A percentile compares a stretch with the other conserved stretches of the same genome.
These are phyloP conservation scores for Parnassius mnemosyne DNA, from an alignment of 2,888 invertebrate genomes.

Conservation along the genomic window DNA sequence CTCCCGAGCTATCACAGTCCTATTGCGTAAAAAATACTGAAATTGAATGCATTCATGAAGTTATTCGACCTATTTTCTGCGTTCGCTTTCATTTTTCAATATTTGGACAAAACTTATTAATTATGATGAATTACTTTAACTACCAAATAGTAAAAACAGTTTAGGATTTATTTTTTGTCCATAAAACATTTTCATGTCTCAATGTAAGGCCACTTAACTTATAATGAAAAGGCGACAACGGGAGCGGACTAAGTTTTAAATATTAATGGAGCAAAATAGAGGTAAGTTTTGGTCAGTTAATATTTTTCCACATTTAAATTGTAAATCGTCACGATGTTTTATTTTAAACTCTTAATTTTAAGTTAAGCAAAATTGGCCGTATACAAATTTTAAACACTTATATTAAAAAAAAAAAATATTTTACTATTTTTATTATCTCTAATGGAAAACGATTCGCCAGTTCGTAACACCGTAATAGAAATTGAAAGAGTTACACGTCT, in stretches of 20 bases:
- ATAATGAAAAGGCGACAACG: constrained; percentile 5
- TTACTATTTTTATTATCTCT: not conserved
- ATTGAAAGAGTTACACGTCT: not conserved
- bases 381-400: not conserved
- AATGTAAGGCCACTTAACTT: constrained; percentile 20
- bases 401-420: not conserved
- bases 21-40: no score
- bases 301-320: no score
- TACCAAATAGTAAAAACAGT: no score
- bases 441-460: not conserved
- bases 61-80: no score
- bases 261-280: no score
- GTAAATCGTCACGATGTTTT: not conserved
- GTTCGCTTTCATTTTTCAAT: no score
- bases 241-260: constrained; percentile 5
- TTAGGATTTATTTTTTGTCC: not conserved
- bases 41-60: no score
- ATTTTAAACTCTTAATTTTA: not conserved
- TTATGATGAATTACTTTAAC: no score
- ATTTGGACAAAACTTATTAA: no score
- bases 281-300: no score
- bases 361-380: not conserved
- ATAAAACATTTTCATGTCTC: constrained; percentile 2
- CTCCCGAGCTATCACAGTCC: no score
- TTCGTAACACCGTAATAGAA: not conserved